Percentiles rank a stretch among this genome's conserved stretches.
These are phyloP conservation scores for Gouania willdenowi DNA, from an alignment of 2,797 vertebrate genomes.

Conservation along the genomic window DNA sequence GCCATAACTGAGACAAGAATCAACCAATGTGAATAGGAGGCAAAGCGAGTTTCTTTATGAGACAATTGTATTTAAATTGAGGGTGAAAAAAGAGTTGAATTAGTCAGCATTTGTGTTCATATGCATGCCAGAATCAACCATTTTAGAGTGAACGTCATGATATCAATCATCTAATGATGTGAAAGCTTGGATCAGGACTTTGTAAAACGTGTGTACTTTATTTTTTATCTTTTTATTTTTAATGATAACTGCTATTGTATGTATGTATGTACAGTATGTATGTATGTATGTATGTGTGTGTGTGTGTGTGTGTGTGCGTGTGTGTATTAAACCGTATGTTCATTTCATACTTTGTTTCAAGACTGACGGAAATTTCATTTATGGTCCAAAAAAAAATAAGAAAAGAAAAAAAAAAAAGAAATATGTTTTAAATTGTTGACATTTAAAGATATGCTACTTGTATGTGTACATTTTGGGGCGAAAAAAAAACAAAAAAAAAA, in stretches of 20 bases:
- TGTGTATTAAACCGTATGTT: constrained; percentile 78
- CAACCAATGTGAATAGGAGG: constrained; percentile 59
- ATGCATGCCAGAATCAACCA: constrained; percentile 80
- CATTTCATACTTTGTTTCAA: constrained; percentile 81
- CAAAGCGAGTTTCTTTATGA: constrained; percentile 61
- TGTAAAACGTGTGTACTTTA: constrained; percentile 84
- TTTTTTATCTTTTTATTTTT: constrained; percentile 79
- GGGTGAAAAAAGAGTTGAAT: constrained; percentile 24
- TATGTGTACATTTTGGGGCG: constrained; percentile 83
- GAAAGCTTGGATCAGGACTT: constrained; percentile 76
- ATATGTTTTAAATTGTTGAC: constrained; percentile 75
- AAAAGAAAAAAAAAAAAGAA: constrained; percentile 70
- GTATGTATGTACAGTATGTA: constrained; percentile 62
- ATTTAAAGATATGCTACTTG: constrained; percentile 83
- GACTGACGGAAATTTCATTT: constrained; percentile 78
- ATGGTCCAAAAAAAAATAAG: constrained; percentile 71
- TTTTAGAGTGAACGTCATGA: constrained; percentile 74
- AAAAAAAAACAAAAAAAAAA: too few species aligned
- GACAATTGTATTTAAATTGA: constrained; percentile 53
- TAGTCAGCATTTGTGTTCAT: constrained; percentile 74
- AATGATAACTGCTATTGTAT: constrained; percentile 81
- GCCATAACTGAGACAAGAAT: constrained; percentile 75
- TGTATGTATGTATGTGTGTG: background rate
- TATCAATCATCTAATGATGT: constrained; percentile 71
- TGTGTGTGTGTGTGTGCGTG: constrained; percentile 71